Conservation (phyloP, 1,140 invertebrate genomes). For the Rhagoletis pomonella region DNA sequence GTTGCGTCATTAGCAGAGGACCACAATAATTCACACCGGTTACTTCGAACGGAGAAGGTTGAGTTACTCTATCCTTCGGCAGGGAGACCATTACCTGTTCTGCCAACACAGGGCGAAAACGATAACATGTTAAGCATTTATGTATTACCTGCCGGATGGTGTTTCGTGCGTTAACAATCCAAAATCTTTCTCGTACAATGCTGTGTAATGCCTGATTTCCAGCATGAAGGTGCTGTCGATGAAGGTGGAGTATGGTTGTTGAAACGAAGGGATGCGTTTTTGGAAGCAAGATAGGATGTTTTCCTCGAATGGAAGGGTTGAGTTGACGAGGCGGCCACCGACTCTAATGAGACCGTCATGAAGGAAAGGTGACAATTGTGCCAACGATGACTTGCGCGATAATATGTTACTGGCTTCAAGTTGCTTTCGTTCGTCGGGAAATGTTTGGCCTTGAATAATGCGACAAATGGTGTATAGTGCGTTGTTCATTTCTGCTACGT, state of each 20-base stretch:
- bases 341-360: conserved; percentile 62
- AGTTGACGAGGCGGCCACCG: conserved; percentile 61
- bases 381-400: background rate
- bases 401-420: background rate
- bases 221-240: conserved; percentile 53
- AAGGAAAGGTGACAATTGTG: conserved; percentile 56
- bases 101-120: background rate
- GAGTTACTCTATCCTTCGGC: background rate
- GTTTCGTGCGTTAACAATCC: background rate
- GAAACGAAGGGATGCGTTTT: conserved; percentile 38
- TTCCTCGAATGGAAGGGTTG: conserved; percentile 55
- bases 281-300: conserved; percentile 57
- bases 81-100: conserved; percentile 35
- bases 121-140: background rate
- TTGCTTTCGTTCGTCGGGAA: background rate
- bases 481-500: background rate
- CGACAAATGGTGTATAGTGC: background rate
- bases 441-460: background rate
- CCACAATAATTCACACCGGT: conserved; percentile 36
- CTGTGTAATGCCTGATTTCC: conserved; percentile 31
- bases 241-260: conserved; percentile 14
- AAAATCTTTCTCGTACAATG: background rate
- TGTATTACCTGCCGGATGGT: background rate
- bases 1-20: background rate
- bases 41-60: background rate